phyloP scores from a whole-genome alignment of 2,888 invertebrate genomes.

The Xylota sylvarum region DNA sequence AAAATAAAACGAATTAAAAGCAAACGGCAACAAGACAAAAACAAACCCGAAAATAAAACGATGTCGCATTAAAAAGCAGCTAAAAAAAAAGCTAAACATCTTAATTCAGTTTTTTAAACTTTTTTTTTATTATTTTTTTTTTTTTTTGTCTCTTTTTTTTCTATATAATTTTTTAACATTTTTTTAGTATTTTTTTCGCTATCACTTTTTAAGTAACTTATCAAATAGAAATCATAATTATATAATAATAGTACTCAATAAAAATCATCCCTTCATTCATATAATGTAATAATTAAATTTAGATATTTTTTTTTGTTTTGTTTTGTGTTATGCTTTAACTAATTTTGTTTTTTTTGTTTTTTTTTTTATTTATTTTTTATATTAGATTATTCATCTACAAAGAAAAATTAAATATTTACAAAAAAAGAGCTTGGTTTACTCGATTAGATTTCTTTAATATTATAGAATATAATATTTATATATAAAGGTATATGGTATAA shows the following conservation, averaged over 20 bases:
- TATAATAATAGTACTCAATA: constrained; percentile 72
- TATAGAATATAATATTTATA: constrained; percentile 58
- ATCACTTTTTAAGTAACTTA: constrained; percentile 77
- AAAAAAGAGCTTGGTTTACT: constrained; percentile 58
- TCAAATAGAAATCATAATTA: constrained; percentile 73
- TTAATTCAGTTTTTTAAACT: constrained; percentile 71
- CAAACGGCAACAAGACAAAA: neutral
- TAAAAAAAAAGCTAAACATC: constrained; percentile 38
- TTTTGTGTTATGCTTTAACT: constrained; percentile 54
- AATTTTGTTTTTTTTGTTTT: constrained; percentile 49
- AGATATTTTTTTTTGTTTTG: constrained; percentile 53
- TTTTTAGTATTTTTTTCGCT: constrained; percentile 66
- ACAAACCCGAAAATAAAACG: neutral
- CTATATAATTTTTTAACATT: constrained; percentile 51
- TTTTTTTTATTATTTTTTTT: constrained; percentile 44
- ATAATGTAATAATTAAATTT: constrained; percentile 71
- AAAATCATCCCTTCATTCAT: constrained; percentile 74
- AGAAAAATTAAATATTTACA: constrained; percentile 72
- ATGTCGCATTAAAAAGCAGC: neutral
- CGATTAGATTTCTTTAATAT: constrained; percentile 66
- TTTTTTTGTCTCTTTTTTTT: constrained; percentile 60
- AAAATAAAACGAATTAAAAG: too few relatives aligned
- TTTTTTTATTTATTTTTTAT: constrained; percentile 49
- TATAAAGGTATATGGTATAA: constrained; percentile 49
- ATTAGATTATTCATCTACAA: constrained; percentile 70